Conservation (phyloP, 2,797 vertebrate genomes). For the Thamnophis elegans region DNA sequence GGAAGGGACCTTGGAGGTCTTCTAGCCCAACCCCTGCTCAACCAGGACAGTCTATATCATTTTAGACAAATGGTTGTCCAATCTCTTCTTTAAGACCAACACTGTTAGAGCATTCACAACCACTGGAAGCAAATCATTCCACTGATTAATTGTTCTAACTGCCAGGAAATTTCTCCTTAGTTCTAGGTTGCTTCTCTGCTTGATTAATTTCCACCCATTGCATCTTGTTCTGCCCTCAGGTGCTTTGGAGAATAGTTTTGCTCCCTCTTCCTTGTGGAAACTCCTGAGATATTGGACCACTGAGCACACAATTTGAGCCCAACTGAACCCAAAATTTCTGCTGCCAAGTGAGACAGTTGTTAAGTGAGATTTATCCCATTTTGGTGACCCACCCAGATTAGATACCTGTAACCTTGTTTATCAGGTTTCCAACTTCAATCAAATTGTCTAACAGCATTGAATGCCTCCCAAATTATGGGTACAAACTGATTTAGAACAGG, state of each 20-base stretch:
- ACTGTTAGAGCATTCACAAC: not conserved
- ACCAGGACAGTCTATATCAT: not conserved
- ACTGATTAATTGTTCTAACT: not conserved
- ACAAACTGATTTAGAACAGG: too few relatives aligned
- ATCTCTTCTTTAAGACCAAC: not conserved
- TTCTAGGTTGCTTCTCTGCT: not conserved
- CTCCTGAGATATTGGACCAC: not conserved
- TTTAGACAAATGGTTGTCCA: not conserved
- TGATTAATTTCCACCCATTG: not conserved
- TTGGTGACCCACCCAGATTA: too few relatives aligned
- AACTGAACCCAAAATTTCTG: not conserved
- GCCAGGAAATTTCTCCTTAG: not conserved
- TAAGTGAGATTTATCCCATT: too few relatives aligned
- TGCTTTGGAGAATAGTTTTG: not conserved
- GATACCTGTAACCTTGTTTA: not conserved
- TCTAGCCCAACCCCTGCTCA: not conserved
- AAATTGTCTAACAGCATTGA: not conserved
- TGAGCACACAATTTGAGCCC: not conserved
- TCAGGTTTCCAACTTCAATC: not conserved
- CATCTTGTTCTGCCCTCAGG: not conserved
- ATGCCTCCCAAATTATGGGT: not conserved
- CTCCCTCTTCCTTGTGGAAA: not conserved
- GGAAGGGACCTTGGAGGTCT: not conserved
- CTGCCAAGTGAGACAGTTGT: too few relatives aligned
- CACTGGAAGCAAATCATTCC: not conserved